Evolutionary conservation across 2,113 vertebrate genomes (phyloP), one percentile per base, ranked within the genome.

Genomic region (Epinephelus fuscoguttatus): DNA sequence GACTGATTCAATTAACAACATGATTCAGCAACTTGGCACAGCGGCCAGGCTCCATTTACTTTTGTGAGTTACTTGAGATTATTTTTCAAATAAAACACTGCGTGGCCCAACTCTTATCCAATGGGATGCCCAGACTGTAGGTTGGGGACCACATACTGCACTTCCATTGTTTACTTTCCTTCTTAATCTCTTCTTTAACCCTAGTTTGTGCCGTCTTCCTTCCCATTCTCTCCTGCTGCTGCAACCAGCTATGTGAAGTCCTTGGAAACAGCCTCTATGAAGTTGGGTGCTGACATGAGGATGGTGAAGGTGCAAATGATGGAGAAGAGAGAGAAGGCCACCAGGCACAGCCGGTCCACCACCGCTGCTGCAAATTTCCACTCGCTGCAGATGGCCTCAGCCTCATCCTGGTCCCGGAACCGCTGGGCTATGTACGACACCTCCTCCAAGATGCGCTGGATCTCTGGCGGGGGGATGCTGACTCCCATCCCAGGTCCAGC

Each of bases 351-450:
- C 19, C 98, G 96, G 92, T 99, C 98, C 70, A 99, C 97, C 49
- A 99, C 98, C 0, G 98, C 97, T 0, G 98, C 98, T 0, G 97
- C 98, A 52, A 99, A 99, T 91, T 99, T 99, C 98, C 98, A 99
- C 85, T 99, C 98, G 0, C 96, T 97, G 88, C 97, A 97, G 81
- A 97, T 81, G 5, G 90, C 96, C 80, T 96, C 97, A 0, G 96
- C 96, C 90, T 97, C 96, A 4, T 99, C 98, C 93, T 97, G 97
- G 90, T 96, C 95, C 84, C 97, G 96, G 87, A 99, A 98, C 11
- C 97, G 92, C 86, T 96, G 96, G 56, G 97, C 96, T 17, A 99
- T 97, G 88, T 98, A 99, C 1, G 96, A 96, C 40, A 99, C 95
- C 92, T 99, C 98, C 85, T 98, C 97, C 82, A 99, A 90, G 85